A percentile compares a stretch with the other conserved stretches of the same genome.
These are phyloP conservation scores for Spinus olivaceus DNA, from an alignment of 2,797 vertebrate species.

Conservation along the genomic window DNA sequence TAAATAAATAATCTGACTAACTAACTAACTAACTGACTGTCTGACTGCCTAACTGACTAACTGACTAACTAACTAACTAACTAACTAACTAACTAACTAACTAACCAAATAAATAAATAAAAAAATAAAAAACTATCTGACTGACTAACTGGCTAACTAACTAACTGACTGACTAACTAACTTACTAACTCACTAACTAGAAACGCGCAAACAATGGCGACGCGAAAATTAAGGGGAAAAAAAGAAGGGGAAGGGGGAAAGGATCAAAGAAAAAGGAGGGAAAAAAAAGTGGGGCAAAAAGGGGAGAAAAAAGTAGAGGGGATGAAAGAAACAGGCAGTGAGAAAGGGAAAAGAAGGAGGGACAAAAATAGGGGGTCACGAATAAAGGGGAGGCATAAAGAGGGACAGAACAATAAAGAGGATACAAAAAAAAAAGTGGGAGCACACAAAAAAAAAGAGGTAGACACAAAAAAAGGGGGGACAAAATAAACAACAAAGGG, in stretches of 20 bases:
- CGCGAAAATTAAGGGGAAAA: not conserved
- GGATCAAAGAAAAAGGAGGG: too few species aligned
- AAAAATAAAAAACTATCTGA: too few species aligned
- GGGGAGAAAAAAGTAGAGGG: rapidly evolving
- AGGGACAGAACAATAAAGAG: not conserved
- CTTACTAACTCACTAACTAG: too few species aligned
- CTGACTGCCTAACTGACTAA: not conserved
- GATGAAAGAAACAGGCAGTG: rapidly evolving
- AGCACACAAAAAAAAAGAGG: too few species aligned
- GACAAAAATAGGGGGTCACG: rapidly evolving
- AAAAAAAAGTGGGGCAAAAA: not conserved
- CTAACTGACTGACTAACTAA: not conserved
- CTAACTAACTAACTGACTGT: rapidly evolving
- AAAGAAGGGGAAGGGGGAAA: rapidly evolving
- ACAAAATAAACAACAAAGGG: not conserved
- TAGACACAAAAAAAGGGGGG: not conserved
- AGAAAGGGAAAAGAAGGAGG: not conserved
- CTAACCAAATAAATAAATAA: too few species aligned
- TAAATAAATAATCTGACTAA: too few species aligned
- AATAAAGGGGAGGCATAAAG: not conserved
- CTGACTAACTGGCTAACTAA: too few species aligned
- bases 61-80: too few species aligned
- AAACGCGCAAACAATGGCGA: not conserved
- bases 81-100: too few species aligned
- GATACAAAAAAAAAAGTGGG: not conserved